These are phyloP conservation scores for Pycnonotus jocosus DNA, from an alignment of 2,113 vertebrate genomes.

Conservation along the genomic window DNA sequence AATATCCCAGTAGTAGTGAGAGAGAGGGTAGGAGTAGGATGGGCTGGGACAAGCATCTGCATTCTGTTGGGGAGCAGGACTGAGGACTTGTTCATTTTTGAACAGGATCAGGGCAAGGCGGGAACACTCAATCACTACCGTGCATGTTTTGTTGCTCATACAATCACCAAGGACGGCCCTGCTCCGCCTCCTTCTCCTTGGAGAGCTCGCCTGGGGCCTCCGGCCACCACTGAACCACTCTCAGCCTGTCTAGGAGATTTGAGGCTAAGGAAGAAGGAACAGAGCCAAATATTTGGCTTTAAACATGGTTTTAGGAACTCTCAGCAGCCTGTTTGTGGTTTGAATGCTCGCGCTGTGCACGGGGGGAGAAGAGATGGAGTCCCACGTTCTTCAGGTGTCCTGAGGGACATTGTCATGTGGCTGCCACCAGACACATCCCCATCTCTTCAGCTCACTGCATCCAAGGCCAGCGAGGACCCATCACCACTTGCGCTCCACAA, in stretches of 20 bases:
- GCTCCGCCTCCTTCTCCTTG: background rate
- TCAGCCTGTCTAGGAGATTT: background rate
- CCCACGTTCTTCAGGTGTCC: background rate
- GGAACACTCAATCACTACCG: background rate
- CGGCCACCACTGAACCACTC: accelerated
- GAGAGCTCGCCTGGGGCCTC: accelerated
- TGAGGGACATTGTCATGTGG: background rate
- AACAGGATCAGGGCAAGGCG: background rate
- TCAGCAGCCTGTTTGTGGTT: background rate
- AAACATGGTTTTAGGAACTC: background rate
- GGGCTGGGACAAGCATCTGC: background rate
- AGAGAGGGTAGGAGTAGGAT: background rate
- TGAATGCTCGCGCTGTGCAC: background rate
- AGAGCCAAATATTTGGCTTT: background rate
- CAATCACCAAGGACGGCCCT: background rate
- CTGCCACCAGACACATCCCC: background rate
- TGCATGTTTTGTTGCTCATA: slow-evolving; percentile 41
- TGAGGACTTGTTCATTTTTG: slow-evolving; percentile 3
- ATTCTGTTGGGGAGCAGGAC: background rate
- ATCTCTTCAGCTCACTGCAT: background rate
- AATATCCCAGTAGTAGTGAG: background rate
- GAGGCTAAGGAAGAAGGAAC: background rate
- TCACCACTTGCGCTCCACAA: background rate
- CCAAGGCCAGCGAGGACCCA: background rate
- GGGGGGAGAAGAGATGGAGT: background rate